These are phyloP conservation scores for Polypterus senegalus DNA, from an alignment of 2,113 vertebrate genomes.

Conservation along the genomic window DNA sequence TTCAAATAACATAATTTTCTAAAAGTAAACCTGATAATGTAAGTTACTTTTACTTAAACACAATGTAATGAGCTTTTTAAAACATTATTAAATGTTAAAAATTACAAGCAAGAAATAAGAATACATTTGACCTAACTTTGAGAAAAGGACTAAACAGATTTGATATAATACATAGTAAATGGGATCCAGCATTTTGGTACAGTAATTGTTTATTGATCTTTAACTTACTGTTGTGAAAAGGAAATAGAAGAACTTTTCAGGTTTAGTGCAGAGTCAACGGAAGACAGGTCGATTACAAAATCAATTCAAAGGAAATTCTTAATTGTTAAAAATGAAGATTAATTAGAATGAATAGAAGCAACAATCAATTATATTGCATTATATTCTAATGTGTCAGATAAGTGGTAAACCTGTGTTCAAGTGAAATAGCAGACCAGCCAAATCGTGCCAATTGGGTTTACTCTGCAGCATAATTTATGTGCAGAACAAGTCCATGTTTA, in stretches of 20 bases:
- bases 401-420: background rate
- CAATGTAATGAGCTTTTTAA: too few relatives aligned
- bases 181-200: background rate
- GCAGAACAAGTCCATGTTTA: too few relatives aligned
- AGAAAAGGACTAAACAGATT: background rate
- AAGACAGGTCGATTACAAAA: background rate
- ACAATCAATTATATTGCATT: background rate
- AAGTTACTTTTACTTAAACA: too few relatives aligned
- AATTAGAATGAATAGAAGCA: background rate
- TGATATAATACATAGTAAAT: background rate
- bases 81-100: too few relatives aligned
- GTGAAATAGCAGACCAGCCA: background rate
- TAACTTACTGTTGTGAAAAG: background rate
- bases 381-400: background rate
- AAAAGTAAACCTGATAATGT: too few relatives aligned
- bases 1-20: too few relatives aligned
- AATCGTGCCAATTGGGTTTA: too few relatives aligned
- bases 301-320: background rate
- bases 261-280: background rate
- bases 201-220: slow-evolving; percentile 5
- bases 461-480: too few relatives aligned
- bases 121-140: background rate
- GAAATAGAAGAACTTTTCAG: background rate
- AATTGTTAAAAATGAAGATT: slow-evolving; percentile 7
- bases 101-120: too few relatives aligned